Evolutionary conservation across 2,797 vertebrate genomes (phyloP).

Genomic region (Platalea minor): DNA sequence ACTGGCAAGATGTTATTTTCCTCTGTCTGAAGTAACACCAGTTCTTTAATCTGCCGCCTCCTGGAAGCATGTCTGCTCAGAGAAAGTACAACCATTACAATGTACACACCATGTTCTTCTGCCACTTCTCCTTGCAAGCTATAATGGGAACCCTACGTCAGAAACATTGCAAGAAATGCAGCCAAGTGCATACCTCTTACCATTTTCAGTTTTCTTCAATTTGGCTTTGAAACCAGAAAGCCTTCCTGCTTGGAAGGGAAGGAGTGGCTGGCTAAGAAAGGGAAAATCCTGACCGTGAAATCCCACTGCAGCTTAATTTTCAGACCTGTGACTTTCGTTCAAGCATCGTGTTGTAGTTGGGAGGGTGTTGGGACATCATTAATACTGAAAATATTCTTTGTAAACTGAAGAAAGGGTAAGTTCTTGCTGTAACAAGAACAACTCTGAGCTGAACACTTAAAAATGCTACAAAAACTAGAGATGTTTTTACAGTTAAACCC

Average conservation of each 20-base stretch:
- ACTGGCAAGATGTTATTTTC: constrained; percentile 72
- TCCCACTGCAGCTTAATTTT: constrained; percentile 13
- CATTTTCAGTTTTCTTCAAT: constrained; percentile 31
- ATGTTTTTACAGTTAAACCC: constrained; percentile 62
- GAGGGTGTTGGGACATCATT: constrained; percentile 23
- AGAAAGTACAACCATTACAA: constrained; percentile 38
- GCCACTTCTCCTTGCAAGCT: constrained; percentile 28
- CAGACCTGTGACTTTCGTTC: constrained; percentile 37
- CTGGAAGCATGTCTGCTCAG: constrained; percentile 51
- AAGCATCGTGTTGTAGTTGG: neutral
- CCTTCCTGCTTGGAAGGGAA: constrained; percentile 44
- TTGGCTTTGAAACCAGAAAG: constrained; percentile 58
- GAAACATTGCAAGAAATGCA: constrained; percentile 39
- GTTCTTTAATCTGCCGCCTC: constrained; percentile 70
- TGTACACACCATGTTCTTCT: constrained; percentile 56
- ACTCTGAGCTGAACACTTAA: neutral
- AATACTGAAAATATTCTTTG: constrained; percentile 61
- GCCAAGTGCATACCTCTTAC: constrained; percentile 52
- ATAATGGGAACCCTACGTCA: constrained; percentile 26
- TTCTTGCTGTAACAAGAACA: constrained; percentile 33
- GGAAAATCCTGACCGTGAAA: constrained; percentile 49
- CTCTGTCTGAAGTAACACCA: constrained; percentile 62
- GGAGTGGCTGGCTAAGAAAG: constrained; percentile 19
- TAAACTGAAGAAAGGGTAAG: constrained; percentile 2
- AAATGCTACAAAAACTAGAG: constrained; percentile 59